These are phyloP conservation scores for Telmatochromis brachygnathus DNA, from an alignment of 2,113 vertebrate species.

Conservation along the genomic window DNA sequence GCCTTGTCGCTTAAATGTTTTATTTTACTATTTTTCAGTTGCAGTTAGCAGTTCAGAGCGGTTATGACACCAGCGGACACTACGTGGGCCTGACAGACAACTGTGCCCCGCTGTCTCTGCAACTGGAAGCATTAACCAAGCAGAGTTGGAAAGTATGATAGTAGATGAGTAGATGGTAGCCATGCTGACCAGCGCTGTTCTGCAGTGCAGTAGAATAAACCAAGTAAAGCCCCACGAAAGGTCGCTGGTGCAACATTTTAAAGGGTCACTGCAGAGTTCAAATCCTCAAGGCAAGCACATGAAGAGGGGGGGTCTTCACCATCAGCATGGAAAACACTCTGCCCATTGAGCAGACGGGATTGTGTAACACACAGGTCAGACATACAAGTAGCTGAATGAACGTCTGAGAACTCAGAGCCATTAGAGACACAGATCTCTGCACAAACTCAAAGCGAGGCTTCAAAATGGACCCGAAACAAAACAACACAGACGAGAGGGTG, in stretches of 20 bases:
- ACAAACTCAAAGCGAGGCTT: neutral
- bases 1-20: neutral
- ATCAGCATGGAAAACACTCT: neutral
- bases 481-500: neutral
- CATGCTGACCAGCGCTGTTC: neutral
- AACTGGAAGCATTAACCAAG: rapidly evolving
- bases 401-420: neutral
- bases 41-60: neutral
- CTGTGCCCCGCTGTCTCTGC: neutral
- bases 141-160: neutral
- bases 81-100: neutral
- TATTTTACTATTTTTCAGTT: neutral
- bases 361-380: neutral
- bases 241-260: neutral
- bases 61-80: rapidly evolving
- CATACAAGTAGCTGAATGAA: neutral
- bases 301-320: neutral
- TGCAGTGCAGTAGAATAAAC: neutral
- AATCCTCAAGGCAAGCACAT: neutral
- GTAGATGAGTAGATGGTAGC: neutral
- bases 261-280: neutral
- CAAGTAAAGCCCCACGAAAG: neutral
- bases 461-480: slow-evolving; percentile 5
- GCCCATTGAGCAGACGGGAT: neutral
- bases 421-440: neutral